Conservation (phyloP, 2,113 vertebrate genomes). For the Alces alces region DNA sequence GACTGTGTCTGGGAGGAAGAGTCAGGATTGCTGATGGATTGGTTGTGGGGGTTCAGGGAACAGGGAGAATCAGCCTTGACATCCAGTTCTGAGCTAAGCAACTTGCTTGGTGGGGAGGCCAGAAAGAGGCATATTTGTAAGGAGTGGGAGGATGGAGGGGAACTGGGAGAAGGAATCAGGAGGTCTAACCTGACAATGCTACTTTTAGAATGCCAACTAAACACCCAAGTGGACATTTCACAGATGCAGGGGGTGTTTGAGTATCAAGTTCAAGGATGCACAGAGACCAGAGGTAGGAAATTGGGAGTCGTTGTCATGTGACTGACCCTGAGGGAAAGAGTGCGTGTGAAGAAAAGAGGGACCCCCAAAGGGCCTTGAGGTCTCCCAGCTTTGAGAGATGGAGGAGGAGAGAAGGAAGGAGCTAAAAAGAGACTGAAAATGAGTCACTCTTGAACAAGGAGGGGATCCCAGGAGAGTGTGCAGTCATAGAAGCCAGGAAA, state of each 20-base stretch:
- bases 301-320: neutral
- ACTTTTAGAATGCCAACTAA: neutral
- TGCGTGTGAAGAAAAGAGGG: neutral
- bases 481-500: neutral
- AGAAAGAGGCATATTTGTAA: neutral
- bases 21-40: neutral
- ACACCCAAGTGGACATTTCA: neutral
- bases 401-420: neutral
- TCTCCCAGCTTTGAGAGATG: neutral
- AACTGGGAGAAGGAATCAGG: neutral
- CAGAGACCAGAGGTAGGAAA: neutral
- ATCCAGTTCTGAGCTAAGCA: neutral
- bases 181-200: neutral
- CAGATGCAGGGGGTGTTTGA: neutral
- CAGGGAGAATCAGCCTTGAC: neutral
- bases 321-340: neutral
- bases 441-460: neutral
- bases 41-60: neutral
- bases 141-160: neutral
- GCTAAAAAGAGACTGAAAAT: neutral
- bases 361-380: rapidly evolving
- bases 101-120: neutral
- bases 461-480: neutral
- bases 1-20: neutral
- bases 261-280: neutral